These are phyloP conservation scores for Connochaetes taurinus DNA, from an alignment of 2,113 vertebrate species.

Conservation along the genomic window DNA sequence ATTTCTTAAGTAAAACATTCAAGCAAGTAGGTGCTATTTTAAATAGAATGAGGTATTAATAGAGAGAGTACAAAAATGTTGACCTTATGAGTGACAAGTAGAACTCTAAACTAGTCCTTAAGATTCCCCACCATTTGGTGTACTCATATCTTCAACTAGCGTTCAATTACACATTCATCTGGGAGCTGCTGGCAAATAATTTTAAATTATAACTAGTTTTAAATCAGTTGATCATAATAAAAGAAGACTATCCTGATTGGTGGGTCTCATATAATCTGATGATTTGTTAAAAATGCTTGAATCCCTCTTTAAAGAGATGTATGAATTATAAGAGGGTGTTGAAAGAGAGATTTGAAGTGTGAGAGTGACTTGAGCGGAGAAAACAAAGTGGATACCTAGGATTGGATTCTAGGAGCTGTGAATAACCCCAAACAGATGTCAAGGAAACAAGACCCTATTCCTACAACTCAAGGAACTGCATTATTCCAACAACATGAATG, in stretches of 20 bases:
- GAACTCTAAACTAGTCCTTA: neutral
- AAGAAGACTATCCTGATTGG: neutral
- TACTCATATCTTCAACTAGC: neutral
- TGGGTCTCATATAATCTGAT: neutral
- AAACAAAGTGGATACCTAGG: fast-evolving
- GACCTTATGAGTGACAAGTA: neutral
- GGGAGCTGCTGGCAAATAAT: neutral
- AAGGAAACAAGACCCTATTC: neutral
- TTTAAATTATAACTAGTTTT: neutral
- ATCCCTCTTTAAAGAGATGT: neutral
- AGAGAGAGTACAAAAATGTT: neutral
- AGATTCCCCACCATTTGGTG: neutral
- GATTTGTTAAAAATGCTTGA: neutral
- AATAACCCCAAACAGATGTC: neutral
- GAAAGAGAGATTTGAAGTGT: neutral
- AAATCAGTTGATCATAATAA: neutral
- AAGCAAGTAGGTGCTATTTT: neutral
- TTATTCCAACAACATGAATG: neutral
- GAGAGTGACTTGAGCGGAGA: neutral
- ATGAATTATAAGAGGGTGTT: neutral
- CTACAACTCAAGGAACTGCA: neutral
- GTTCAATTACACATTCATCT: neutral
- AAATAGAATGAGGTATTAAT: neutral
- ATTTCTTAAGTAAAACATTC: neutral
- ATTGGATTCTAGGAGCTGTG: neutral